phyloP scores from a whole-genome alignment of 2,113 vertebrate genomes.

The Euleptes europaea region DNA sequence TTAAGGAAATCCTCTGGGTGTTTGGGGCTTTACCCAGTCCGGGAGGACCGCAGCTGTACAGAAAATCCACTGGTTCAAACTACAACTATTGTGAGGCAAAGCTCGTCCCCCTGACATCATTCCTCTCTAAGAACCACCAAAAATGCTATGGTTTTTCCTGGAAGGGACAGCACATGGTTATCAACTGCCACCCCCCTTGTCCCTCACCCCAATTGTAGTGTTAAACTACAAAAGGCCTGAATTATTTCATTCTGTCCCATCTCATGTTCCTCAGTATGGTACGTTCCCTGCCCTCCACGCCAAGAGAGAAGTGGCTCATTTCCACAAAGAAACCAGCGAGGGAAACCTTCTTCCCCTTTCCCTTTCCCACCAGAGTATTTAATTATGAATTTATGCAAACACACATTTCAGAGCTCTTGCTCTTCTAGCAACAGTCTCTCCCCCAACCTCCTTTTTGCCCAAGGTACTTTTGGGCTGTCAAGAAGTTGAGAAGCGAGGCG shows the following conservation, averaged over 20 bases:
- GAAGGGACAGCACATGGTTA: too few relatives aligned
- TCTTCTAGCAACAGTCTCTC: constrained; percentile 26
- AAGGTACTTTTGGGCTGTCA: constrained; percentile 62
- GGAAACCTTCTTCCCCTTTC: constrained; percentile 27
- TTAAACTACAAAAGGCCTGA: constrained; percentile 51
- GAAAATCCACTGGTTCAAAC: neutral
- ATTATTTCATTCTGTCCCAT: constrained; percentile 60
- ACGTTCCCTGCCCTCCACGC: constrained; percentile 35
- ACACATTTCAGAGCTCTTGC: constrained; percentile 59
- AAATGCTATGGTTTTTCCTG: too few relatives aligned
- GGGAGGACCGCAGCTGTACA: neutral
- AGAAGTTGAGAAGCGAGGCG: constrained; percentile 43
- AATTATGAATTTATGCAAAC: constrained; percentile 72
- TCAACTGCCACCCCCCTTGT: too few relatives aligned
- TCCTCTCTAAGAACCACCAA: too few relatives aligned
- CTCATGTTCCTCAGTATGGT: constrained; percentile 38
- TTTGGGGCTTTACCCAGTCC: constrained; percentile 3
- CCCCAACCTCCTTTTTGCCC: constrained; percentile 17
- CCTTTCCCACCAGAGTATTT: constrained; percentile 60
- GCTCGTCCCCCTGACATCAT: constrained; percentile 19
- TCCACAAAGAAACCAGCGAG: constrained; percentile 49
- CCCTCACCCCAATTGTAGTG: too few relatives aligned
- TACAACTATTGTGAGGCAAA: neutral
- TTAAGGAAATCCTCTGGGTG: constrained; percentile 29
- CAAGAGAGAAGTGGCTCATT: constrained; percentile 40